Base-by-base conservation (phyloP, 92 coral and sea anemone species). In the Palythoa grandis region DNA sequence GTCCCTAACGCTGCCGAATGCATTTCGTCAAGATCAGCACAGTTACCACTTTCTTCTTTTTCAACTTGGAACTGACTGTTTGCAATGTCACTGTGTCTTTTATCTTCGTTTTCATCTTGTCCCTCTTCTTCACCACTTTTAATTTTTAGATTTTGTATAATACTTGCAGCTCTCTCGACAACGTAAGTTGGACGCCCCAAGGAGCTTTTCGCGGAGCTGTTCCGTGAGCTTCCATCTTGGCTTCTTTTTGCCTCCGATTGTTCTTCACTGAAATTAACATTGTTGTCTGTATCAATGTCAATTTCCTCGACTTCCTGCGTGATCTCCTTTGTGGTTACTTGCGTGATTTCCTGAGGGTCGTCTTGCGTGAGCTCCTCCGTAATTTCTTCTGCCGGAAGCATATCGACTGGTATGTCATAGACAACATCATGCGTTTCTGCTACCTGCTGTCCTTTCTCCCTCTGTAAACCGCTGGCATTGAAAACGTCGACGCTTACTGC, bases 401-500 rank as follows among this genome's bases (percentile, higher is more conserved):
- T 65, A 63, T 87, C 93, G 78, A 87, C 52, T 61, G 83, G 83
- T 52, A 83, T 87, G 52, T 82, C 89, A 9, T 82, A 61, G 7
- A 71, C 61, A 60, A 87, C 86, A 19, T 72, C 69, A 11, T 77
- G 76, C 40, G 76, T 38, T 12, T 91, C 93, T 12, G 11, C 74
- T 17, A 91, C 84, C 85, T 87, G 82, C 23, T 91, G 85, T 77
- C 93, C 93, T 88, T 90, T 72, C 72, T 91, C 93, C 11, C 58
- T 70, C 79, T 87, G 93, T 87, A 78, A 83, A 10, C 93, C 93
- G 54, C 91, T 91, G 35, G 93, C 93, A 61, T 91, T 87, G 70
- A 87, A 91, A 16, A 91, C 56, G 38, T 83, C 74, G 52, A 63
- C 72, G 8, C 82, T 90, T 22, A 83, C 86, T 50, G 82, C 10